phyloP scores from a whole-genome alignment of 2,113 vertebrate species.

The Pterocles burchelli region DNA sequence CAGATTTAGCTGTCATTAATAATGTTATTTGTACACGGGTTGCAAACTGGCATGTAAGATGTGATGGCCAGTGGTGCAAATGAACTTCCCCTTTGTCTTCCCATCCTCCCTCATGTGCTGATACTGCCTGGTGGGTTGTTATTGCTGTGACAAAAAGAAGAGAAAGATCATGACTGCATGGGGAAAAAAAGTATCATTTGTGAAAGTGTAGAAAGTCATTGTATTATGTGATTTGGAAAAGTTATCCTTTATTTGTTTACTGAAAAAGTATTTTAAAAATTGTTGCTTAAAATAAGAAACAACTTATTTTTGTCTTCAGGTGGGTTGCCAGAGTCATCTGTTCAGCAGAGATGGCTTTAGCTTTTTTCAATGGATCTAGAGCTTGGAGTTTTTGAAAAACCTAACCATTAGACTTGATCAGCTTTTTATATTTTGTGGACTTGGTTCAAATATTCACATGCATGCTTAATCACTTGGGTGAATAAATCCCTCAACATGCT shows the following conservation, averaged over 20 bases:
- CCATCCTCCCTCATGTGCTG: neutral
- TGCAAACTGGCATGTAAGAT: neutral
- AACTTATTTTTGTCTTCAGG: rapidly evolving
- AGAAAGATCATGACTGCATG: neutral
- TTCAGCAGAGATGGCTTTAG: neutral
- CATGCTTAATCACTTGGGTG: neutral
- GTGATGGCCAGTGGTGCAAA: neutral
- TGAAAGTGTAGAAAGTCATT: neutral
- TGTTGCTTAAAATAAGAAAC: neutral
- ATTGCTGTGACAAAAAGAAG: neutral
- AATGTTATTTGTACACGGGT: rapidly evolving
- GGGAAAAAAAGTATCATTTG: neutral
- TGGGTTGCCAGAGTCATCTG: neutral
- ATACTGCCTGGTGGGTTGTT: neutral
- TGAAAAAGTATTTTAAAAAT: neutral
- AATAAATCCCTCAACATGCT: neutral
- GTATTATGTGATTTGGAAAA: neutral
- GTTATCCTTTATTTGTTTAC: neutral
- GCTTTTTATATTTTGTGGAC: neutral
- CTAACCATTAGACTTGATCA: neutral
- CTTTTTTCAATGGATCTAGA: neutral
- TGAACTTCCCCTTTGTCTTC: neutral
- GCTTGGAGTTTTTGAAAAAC: neutral
- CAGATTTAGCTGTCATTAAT: neutral
- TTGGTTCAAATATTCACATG: neutral